A percentile compares a stretch with the other conserved stretches of the same genome.
Evolutionary conservation across 2,888 invertebrate species (phyloP).

Genomic region (Seira musarum): DNA sequence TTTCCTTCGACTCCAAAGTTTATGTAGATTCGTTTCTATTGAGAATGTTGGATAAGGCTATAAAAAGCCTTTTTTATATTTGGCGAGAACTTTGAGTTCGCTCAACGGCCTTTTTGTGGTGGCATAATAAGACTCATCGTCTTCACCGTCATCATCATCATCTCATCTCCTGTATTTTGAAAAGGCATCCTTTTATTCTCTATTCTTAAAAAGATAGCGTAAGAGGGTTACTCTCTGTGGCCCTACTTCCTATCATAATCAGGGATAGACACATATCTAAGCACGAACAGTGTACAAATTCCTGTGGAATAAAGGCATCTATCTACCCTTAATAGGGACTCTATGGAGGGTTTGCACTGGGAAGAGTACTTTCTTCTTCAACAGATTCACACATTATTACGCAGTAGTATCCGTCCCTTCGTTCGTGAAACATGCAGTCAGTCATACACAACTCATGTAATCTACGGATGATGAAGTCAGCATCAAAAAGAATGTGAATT

Average conservation of each 20-base stretch:
- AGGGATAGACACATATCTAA: background rate
- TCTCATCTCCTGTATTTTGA: background rate
- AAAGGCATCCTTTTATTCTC: background rate
- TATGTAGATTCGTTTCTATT: background rate
- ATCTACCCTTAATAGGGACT: background rate
- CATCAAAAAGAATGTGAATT: background rate
- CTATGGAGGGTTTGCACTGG: background rate
- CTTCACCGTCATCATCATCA: conserved; percentile 43
- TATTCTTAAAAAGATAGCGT: background rate
- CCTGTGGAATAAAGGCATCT: background rate
- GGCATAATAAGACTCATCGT: conserved; percentile 7
- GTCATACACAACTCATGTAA: too few relatives aligned
- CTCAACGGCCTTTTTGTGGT: conserved; percentile 38
- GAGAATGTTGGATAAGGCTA: background rate
- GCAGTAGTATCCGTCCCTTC: too few relatives aligned
- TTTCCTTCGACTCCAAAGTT: too few relatives aligned
- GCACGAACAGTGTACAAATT: background rate
- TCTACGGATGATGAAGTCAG: background rate
- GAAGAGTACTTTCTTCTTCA: background rate
- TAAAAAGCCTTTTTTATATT: background rate
- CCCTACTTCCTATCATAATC: background rate
- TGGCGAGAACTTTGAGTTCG: conserved; percentile 7
- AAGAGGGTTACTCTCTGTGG: background rate
- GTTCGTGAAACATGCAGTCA: too few relatives aligned
- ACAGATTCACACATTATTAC: background rate